phyloP scores from a whole-genome alignment of 1,140 invertebrate genomes.

The Hylaeus volcanicus region DNA sequence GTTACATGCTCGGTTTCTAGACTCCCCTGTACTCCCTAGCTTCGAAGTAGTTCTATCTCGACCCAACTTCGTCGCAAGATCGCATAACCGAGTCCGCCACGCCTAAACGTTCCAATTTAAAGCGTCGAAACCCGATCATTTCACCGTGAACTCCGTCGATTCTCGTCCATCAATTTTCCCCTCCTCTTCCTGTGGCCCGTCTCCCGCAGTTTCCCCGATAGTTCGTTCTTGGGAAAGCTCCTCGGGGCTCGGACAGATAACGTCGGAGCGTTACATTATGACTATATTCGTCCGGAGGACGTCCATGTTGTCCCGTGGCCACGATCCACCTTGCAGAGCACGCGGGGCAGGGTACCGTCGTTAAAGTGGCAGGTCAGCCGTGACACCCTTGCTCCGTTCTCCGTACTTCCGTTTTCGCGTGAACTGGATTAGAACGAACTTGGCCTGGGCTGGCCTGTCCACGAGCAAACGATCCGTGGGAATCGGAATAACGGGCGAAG shows the following conservation, averaged over 20 bases:
- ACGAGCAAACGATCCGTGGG: conserved; percentile 63
- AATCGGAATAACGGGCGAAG: conserved; percentile 62
- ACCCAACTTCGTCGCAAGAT: too few relatives aligned
- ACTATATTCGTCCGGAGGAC: conserved; percentile 25
- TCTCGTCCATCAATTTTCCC: conserved; percentile 11
- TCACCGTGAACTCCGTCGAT: background rate
- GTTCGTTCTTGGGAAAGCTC: background rate
- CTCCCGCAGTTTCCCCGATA: background rate
- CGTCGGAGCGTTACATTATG: conserved; percentile 33
- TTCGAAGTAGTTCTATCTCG: too few relatives aligned
- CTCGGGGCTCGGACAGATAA: conserved; percentile 15
- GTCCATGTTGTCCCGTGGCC: background rate
- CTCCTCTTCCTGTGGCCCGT: background rate
- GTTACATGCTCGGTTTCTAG: too few relatives aligned
- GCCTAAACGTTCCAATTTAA: too few relatives aligned
- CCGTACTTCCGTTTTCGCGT: conserved; percentile 75
- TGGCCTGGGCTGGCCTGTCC: conserved; percentile 42
- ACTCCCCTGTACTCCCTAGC: too few relatives aligned
- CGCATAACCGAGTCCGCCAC: too few relatives aligned
- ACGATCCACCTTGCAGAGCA: conserved; percentile 51
- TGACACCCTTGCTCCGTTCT: conserved; percentile 65
- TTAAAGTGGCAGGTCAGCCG: conserved; percentile 74
- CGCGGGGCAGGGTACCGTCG: conserved; percentile 47
- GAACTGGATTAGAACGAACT: conserved; percentile 76
- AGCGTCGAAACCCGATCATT: background rate